A percentile compares a stretch with the other conserved stretches of the same genome.
Conservation (phyloP, 2,888 invertebrate species). For the Reticulitermes lucifugus region DNA sequence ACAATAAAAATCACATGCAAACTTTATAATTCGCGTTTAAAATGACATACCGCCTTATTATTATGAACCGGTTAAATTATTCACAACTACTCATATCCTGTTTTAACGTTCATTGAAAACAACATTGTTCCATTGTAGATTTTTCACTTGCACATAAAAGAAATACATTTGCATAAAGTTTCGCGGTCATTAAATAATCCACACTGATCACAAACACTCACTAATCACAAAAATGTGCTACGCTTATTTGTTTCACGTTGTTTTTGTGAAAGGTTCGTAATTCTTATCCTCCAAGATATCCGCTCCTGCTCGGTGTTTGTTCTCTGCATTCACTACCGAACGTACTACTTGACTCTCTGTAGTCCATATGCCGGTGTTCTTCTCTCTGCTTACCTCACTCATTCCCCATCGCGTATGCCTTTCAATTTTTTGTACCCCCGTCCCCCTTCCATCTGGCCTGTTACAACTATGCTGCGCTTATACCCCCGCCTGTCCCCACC, state of each 20-base stretch:
- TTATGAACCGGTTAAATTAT: too few species aligned
- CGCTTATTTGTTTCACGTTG: not conserved
- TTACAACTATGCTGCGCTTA: not conserved
- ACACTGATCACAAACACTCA: not conserved
- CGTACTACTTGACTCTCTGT: not conserved
- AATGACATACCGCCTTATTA: too few species aligned
- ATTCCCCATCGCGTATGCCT: slow-evolving; percentile 25
- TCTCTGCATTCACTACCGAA: not conserved
- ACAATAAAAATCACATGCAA: too few species aligned
- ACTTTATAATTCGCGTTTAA: too few species aligned
- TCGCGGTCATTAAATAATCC: too few species aligned
- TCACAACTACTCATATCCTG: too few species aligned
- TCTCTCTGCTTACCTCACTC: slow-evolving; percentile 17
- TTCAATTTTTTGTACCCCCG: slow-evolving; percentile 29
- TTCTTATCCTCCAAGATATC: not conserved
- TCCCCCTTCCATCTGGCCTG: not conserved
- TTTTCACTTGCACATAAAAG: too few species aligned
- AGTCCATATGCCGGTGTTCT: slow-evolving; percentile 31
- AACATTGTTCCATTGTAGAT: too few species aligned
- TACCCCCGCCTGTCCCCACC: not conserved
- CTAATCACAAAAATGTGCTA: not conserved
- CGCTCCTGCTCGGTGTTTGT: not conserved
- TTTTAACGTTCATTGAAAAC: too few species aligned
- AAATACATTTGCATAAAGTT: too few species aligned
- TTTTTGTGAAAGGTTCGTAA: not conserved